Evolutionary conservation across 2,797 vertebrate species (phyloP).

Genomic region (Schizothorax lantsangensis): DNA sequence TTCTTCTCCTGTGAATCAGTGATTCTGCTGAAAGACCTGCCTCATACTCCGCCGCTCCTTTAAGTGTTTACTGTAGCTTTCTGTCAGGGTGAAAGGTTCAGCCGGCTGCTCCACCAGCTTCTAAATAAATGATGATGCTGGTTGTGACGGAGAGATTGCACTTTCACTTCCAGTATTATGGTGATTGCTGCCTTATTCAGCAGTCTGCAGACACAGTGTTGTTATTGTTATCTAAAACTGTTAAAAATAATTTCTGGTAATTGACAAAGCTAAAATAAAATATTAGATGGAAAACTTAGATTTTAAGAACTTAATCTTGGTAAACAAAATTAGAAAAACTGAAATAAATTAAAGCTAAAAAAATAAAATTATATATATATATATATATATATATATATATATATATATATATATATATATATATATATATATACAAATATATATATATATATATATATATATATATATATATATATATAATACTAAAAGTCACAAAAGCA

Average conservation of each 20-base stretch:
- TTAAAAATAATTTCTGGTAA: not conserved
- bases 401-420: too few relatives aligned
- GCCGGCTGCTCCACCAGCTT: not conserved
- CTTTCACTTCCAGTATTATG: not conserved
- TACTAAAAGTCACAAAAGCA: too few relatives aligned
- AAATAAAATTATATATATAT: too few relatives aligned
- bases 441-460: not conserved
- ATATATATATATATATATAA: too few relatives aligned
- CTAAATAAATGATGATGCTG: conserved; percentile 20
- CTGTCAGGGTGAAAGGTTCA: conserved; percentile 11
- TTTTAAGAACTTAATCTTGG: not conserved
- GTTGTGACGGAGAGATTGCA: not conserved
- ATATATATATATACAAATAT: too few relatives aligned
- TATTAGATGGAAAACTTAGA: not conserved
- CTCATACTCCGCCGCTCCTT: not conserved
- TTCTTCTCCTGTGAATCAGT: conserved; percentile 45
- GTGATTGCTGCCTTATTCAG: not conserved
- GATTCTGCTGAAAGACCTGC: conserved; percentile 30
- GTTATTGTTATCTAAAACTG: not conserved
- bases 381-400: too few relatives aligned
- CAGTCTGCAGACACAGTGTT: not conserved
- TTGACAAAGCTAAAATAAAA: not conserved
- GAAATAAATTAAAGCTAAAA: not conserved
- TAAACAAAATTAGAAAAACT: not conserved
- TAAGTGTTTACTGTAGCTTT: not conserved